Percentiles rank a stretch among this genome's conserved stretches.
Conservation (phyloP, 2,113 vertebrate genomes). For the Pelobates fuscus region DNA sequence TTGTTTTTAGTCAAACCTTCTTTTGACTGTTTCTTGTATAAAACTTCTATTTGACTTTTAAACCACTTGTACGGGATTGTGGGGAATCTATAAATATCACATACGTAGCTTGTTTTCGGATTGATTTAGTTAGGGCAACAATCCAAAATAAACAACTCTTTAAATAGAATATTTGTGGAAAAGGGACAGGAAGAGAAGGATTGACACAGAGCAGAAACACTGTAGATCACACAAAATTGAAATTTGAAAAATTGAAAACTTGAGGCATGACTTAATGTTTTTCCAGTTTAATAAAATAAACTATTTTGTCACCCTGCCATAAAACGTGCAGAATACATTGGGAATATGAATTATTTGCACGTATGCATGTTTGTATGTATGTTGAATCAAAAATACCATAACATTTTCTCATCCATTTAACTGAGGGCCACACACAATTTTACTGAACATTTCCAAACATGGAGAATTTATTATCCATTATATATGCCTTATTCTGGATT, state of each 20-base stretch:
- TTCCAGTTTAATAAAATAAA: slow-evolving; percentile 39
- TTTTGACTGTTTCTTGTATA: slow-evolving; percentile 69
- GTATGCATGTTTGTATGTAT: slow-evolving; percentile 1
- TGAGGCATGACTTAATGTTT: slow-evolving; percentile 37
- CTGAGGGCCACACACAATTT: no score
- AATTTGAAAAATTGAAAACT: slow-evolving; percentile 25
- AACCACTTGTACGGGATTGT: slow-evolving; percentile 69
- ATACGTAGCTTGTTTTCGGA: slow-evolving; percentile 74
- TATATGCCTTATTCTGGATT: no score
- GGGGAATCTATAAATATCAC: slow-evolving; percentile 76
- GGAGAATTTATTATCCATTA: no score
- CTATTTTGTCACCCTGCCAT: slow-evolving; percentile 16
- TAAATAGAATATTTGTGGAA: slow-evolving; percentile 60
- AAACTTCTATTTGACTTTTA: slow-evolving; percentile 66
- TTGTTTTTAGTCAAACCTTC: slow-evolving; percentile 63
- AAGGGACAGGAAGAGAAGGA: slow-evolving; percentile 46
- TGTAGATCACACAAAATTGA: slow-evolving; percentile 25
- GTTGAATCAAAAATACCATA: neutral
- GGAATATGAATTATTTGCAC: slow-evolving; percentile 9
- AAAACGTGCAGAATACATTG: slow-evolving; percentile 21
- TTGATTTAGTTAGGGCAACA: slow-evolving; percentile 81
- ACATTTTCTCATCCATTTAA: neutral
- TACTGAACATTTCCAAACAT: no score
- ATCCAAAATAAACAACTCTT: slow-evolving; percentile 70
- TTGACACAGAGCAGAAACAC: slow-evolving; percentile 47